Conservation (phyloP, 1,140 invertebrate genomes). For the Cydia pomonella region DNA sequence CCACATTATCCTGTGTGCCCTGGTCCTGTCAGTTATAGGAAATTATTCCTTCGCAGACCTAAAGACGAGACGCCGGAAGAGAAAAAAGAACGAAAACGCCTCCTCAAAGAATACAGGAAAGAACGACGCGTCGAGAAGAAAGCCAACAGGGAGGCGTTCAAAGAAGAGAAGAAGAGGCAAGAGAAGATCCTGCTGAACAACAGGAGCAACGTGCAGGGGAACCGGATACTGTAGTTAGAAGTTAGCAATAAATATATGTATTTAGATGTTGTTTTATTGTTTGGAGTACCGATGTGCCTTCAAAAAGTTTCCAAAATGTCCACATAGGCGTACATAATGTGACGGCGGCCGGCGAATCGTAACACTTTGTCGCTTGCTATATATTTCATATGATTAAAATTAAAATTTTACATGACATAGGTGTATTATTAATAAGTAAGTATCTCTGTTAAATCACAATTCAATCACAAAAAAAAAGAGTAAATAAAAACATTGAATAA, state of each 20-base stretch:
- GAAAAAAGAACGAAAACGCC: constrained; percentile 88
- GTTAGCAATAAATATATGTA: not conserved
- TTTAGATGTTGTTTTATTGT: not conserved
- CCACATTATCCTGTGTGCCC: not conserved
- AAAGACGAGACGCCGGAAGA: constrained; percentile 93
- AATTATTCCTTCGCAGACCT: constrained; percentile 82
- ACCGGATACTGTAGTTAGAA: constrained; percentile 82
- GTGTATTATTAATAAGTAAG: no score
- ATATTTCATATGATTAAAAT: no score
- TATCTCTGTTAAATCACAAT: no score
- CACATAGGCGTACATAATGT: no score
- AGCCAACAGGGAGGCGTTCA: constrained; percentile 91
- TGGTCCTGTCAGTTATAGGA: no score
- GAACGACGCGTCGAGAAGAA: constrained; percentile 94
- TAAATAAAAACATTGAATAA: no score
- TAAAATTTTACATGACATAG: no score
- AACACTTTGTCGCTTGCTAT: no score
- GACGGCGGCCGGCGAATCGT: no score
- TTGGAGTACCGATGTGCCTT: no score
- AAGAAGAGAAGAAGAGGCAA: constrained; percentile 92
- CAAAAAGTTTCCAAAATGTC: no score
- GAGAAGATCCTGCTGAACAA: constrained; percentile 90
- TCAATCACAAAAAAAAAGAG: no score
- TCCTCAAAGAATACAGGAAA: constrained; percentile 90
- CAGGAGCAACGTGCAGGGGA: constrained; percentile 86